Evolutionary conservation across 2,797 vertebrate genomes (phyloP).

Genomic region (Denticeps clupeoides): DNA sequence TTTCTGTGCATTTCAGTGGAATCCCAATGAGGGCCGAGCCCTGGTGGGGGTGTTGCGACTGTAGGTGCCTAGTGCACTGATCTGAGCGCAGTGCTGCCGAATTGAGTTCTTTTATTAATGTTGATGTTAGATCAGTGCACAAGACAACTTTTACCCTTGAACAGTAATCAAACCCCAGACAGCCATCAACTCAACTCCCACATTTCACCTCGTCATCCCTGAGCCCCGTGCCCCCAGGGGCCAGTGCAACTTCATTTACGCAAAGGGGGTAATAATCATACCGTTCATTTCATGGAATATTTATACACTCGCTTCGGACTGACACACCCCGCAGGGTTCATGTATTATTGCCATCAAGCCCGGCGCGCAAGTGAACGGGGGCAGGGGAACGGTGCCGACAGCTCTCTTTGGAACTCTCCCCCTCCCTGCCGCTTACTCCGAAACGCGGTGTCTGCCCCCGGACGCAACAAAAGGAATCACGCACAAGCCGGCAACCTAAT

Average conservation of each 20-base stretch:
- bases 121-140: too few species aligned
- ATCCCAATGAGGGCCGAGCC: too few species aligned
- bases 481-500: conserved; percentile 37
- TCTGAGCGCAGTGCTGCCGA: too few species aligned
- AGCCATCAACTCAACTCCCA: too few species aligned
- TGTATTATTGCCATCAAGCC: conserved; percentile 2
- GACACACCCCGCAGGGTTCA: background rate
- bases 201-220: too few species aligned
- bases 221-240: background rate
- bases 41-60: too few species aligned
- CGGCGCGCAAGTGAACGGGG: background rate
- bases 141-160: too few species aligned
- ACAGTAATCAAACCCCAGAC: too few species aligned
- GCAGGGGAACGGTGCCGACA: background rate
- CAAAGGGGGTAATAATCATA: background rate
- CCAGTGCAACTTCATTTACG: background rate
- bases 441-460: conserved; percentile 34
- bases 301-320: background rate
- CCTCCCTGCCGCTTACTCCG: background rate
- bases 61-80: too few species aligned
- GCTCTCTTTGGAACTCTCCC: background rate
- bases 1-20: too few species aligned
- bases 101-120: too few species aligned
- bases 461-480: conserved; percentile 29
- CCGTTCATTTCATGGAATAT: conserved; percentile 3